Evolutionary conservation across 2,113 vertebrate genomes (phyloP).

Genomic region (Thalassoma bifasciatum): DNA sequence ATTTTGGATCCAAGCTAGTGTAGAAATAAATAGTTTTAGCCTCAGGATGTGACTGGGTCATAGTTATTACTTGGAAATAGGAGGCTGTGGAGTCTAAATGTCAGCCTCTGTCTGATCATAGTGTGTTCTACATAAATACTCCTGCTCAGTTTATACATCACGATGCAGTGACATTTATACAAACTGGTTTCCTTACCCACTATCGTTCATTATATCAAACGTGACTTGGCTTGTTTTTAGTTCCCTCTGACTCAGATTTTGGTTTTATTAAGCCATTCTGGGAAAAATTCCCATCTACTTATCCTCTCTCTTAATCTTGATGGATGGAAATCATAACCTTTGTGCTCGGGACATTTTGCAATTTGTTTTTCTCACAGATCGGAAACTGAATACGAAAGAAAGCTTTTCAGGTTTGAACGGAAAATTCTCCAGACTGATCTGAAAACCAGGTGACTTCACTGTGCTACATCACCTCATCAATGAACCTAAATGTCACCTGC

Average conservation of each 20-base stretch:
- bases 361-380: neutral
- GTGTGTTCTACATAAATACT: neutral
- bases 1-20: too few species aligned
- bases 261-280: neutral
- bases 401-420: neutral
- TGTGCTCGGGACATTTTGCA: neutral
- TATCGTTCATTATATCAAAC: neutral
- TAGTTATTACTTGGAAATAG: too few species aligned
- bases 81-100: too few species aligned
- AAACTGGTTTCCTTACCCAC: neutral
- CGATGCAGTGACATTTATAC: neutral
- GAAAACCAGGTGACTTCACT: neutral
- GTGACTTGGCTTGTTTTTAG: neutral
- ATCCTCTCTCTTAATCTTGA: neutral
- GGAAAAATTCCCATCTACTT: neutral
- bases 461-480: neutral
- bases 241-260: neutral
- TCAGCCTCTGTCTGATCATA: neutral
- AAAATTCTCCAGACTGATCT: neutral
- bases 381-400: neutral
- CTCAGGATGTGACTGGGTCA: too few species aligned
- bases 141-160: neutral
- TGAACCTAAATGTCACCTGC: constrained; percentile 20
- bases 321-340: neutral
- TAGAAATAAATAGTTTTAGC: too few species aligned